Evolutionary conservation across 1,140 invertebrate genomes (phyloP), one percentile per base, ranked within the genome.

Genomic region (Cotesia glomerata): DNA sequence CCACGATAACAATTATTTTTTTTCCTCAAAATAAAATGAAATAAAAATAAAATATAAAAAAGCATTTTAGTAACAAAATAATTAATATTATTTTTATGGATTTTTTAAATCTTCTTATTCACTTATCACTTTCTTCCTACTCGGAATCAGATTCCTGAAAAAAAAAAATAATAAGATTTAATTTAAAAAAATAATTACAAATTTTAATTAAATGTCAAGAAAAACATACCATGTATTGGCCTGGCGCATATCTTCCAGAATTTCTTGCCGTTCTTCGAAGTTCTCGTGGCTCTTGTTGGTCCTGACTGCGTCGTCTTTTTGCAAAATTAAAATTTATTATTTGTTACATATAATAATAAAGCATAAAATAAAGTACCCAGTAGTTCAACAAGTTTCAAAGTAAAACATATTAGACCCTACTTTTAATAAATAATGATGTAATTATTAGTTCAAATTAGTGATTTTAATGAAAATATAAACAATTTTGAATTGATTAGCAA

Each of bases 141-240:
- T 85, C 84, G 1, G 83, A 83, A 75, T 85, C 84, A 34, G 82
- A 85, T 77, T 85, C 84, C 84, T 85, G 73, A 26, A 82, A 85
- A 75, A 72, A 35, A 2, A 39, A 36, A 58, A 13, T 39, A 71
- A 61, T 45, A 62, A 61, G 35, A 66, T 49, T 66, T 59, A n/a
- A 58, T 58, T 32, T 26, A 18, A 51, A 54, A 35, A 16, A 76
- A 75, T 64, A 71, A 16, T 35, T 66, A 52, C 49, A 3, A 70
- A 74, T 34, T 68, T 54, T 4, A 56, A 73, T 34, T 26, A 34
- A 39, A 54, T 71, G 52, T 45, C 1, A 73, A 32, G 64, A 51
- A 34, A 59, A 56, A 74, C 73, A 80, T 74, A 85, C 85, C 84
- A 85, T 85, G 39, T 86, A 86, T 76, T 86, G 85, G 13, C 85